These are phyloP conservation scores for Platichthys stellatus DNA, from an alignment of 2,113 vertebrate species.

Conservation along the genomic window DNA sequence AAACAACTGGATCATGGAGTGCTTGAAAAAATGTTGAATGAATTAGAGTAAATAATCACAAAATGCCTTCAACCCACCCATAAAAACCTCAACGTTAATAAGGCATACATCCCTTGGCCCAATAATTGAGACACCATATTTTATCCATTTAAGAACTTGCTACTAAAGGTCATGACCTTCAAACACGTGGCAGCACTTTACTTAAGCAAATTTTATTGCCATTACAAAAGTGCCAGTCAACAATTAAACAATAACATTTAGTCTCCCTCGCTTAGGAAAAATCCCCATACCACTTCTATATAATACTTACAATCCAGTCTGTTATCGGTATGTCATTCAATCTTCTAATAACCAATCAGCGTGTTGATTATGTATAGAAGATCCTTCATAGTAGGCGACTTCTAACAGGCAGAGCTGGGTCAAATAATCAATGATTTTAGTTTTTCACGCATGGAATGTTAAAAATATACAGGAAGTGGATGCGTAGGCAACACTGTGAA, in stretches of 20 bases:
- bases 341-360: background rate
- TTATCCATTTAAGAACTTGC: background rate
- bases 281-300: background rate
- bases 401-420: conserved; percentile 20
- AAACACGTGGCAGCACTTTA: conserved; percentile 3
- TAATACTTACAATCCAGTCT: background rate
- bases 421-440: background rate
- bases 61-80: background rate
- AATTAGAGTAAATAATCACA: background rate
- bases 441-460: conserved; percentile 43
- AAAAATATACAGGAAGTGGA: conserved; percentile 24
- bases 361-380: background rate
- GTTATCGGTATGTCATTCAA: background rate
- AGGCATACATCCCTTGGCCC: background rate
- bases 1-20: conserved; percentile 31
- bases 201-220: background rate
- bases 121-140: conserved; percentile 7
- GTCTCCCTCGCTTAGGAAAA: conserved; percentile 23
- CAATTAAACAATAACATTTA: background rate
- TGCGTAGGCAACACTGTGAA: conserved; percentile 62
- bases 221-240: conserved; percentile 3
- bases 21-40: conserved; percentile 15
- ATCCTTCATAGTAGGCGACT: background rate
- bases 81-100: background rate
- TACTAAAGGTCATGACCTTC: background rate